Percentiles rank a stretch among this genome's conserved stretches.
Conservation (phyloP, 2,113 vertebrate species). For the Callipepla squamata region DNA sequence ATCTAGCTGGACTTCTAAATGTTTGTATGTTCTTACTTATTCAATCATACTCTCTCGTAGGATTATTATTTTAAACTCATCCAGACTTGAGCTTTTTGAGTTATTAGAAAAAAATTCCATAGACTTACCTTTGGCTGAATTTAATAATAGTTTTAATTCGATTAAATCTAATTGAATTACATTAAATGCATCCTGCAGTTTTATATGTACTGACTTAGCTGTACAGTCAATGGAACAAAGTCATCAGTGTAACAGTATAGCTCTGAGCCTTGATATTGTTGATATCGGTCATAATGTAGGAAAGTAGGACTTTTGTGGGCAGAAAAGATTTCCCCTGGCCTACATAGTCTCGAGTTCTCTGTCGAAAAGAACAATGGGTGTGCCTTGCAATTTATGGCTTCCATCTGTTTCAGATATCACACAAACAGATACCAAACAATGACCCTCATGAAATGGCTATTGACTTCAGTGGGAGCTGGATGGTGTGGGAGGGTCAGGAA, state of each 20-base stretch:
- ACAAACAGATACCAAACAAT: background rate
- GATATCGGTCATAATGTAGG: conserved; percentile 36
- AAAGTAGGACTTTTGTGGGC: conserved; percentile 11
- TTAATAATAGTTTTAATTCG: conserved; percentile 71
- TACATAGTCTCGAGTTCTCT: conserved; percentile 15
- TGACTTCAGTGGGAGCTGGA: background rate
- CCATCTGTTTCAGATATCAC: background rate
- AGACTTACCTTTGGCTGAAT: conserved; percentile 68
- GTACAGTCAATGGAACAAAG: conserved; percentile 34
- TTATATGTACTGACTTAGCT: conserved; percentile 59
- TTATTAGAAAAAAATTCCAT: conserved; percentile 71
- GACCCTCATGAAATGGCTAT: background rate
- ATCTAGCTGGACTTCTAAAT: conserved; percentile 53
- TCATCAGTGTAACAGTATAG: conserved; percentile 31
- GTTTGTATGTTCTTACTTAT: conserved; percentile 59
- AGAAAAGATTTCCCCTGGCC: background rate
- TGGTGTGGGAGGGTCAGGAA: background rate
- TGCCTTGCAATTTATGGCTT: background rate
- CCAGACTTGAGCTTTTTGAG: conserved; percentile 72
- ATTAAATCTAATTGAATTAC: conserved; percentile 72
- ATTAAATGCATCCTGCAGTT: conserved; percentile 66
- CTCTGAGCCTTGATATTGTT: conserved; percentile 27
- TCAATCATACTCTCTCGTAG: conserved; percentile 66
- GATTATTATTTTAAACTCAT: conserved; percentile 76
- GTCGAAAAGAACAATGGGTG: background rate